A percentile compares a stretch with the other conserved stretches of the same genome.
These are phyloP conservation scores for Neopipo cinnamomea DNA, from an alignment of 2,113 vertebrate species.

Conservation along the genomic window DNA sequence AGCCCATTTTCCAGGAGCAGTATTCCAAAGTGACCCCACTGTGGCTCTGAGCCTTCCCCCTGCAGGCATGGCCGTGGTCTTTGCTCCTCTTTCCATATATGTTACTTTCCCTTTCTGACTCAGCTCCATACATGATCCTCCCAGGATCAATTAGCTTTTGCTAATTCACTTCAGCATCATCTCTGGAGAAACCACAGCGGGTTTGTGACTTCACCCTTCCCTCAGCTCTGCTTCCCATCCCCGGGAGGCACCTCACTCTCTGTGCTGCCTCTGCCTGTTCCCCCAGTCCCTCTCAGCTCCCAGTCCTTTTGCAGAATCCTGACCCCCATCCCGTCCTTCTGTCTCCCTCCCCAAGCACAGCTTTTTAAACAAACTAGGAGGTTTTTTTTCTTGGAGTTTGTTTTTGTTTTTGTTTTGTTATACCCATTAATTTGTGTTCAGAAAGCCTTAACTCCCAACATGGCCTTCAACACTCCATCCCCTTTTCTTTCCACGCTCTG, in stretches of 20 bases:
- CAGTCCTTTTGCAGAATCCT: not conserved
- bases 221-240: not conserved
- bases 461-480: not conserved
- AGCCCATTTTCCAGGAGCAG: not conserved
- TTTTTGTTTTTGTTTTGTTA: not conserved
- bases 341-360: not conserved
- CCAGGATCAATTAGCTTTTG: not conserved
- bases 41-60: not conserved
- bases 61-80: rapidly evolving
- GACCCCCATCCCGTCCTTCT: not conserved
- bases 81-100: not conserved
- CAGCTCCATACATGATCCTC: not conserved
- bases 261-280: not conserved
- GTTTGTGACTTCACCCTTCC: not conserved
- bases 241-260: not conserved
- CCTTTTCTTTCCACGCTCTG: not conserved
- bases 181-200: not conserved
- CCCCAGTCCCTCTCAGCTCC: not conserved
- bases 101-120: not conserved
- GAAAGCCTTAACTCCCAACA: not conserved
- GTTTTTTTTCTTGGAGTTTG: too few relatives aligned
- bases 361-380: not conserved
- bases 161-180: not conserved
- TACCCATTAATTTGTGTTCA: not conserved
- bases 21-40: not conserved